Evolutionary conservation across 64 coral and sea anemone genomes (phyloP).

Genomic region (Porites australiensis): DNA sequence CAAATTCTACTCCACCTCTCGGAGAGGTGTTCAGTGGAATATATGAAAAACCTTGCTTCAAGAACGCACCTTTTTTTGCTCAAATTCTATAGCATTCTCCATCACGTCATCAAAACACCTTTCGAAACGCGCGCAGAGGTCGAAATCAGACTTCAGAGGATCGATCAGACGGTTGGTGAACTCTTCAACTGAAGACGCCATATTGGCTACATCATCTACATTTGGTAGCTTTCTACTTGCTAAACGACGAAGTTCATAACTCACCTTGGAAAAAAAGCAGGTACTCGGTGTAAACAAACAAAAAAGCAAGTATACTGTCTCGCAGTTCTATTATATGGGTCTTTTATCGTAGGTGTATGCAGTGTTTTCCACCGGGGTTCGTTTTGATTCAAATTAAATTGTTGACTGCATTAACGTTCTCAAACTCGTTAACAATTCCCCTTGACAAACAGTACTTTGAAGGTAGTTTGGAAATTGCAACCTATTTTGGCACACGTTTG

Average conservation of each 20-base stretch:
- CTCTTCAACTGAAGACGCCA: background rate
- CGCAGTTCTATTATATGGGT: background rate
- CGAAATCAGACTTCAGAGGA: background rate
- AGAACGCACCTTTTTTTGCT: background rate
- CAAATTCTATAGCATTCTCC: conserved; percentile 1
- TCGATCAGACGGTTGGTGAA: conserved; percentile 10
- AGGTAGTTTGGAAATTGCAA: too few species aligned
- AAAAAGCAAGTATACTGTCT: background rate
- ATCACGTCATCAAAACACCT: conserved; percentile 1
- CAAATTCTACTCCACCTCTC: too few species aligned
- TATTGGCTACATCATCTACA: background rate
- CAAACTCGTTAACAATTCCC: too few species aligned
- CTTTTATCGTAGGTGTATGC: too few species aligned
- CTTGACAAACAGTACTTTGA: too few species aligned
- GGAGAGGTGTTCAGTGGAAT: too few species aligned
- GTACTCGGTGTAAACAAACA: background rate
- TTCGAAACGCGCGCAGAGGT: background rate
- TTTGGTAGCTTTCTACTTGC: background rate
- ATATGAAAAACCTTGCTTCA: too few species aligned
- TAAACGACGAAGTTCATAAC: conserved; percentile 1
- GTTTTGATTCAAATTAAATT: too few species aligned
- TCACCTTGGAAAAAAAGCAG: too few species aligned
- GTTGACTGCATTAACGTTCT: too few species aligned
- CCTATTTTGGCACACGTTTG: too few species aligned
- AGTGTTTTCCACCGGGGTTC: too few species aligned